Percentiles rank a stretch among this genome's conserved stretches.
Evolutionary conservation across 23 tunicate species (phyloP).

Genomic region (Halocynthia roretzi): DNA sequence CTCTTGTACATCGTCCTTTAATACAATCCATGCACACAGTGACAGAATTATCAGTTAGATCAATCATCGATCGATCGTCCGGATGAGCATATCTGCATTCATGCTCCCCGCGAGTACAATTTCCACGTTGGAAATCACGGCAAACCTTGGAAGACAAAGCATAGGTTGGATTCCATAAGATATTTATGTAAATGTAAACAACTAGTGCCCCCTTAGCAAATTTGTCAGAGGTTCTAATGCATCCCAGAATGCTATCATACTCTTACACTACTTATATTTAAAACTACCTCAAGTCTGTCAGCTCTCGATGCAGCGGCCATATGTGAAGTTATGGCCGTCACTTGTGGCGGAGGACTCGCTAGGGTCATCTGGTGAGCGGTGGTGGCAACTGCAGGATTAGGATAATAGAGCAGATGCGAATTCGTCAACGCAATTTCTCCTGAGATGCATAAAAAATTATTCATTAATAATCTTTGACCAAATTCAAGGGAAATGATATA

Average conservation of each 20-base stretch:
- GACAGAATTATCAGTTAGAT: conserved; percentile 82
- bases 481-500: not conserved
- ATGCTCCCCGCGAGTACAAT: conserved; percentile 90
- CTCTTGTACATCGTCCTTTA: conserved; percentile 90
- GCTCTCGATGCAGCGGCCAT: conserved; percentile 46
- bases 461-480: not conserved
- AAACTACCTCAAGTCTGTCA: conserved; percentile 67
- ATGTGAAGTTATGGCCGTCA: conserved; percentile 59
- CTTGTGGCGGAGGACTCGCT: conserved; percentile 34
- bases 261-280: not conserved
- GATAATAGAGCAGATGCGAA: conserved; percentile 15
- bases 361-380: conserved; percentile 34
- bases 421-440: conserved; percentile 20
- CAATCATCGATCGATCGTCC: conserved; percentile 82
- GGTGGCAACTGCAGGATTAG: conserved; percentile 22
- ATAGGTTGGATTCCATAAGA: too few species aligned
- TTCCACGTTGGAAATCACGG: conserved; percentile 90
- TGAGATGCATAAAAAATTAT: not conserved
- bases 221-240: not conserved
- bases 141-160: conserved; percentile 55
- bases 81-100: conserved; percentile 98
- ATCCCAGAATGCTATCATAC: not conserved
- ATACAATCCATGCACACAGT: conserved; percentile 99
- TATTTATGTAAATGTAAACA: too few species aligned
- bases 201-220: too few species aligned